Evolutionary conservation across 2,797 vertebrate species (phyloP), one percentile per base, ranked within the genome.

Genomic region (Phyllotis vaccarum): DNA sequence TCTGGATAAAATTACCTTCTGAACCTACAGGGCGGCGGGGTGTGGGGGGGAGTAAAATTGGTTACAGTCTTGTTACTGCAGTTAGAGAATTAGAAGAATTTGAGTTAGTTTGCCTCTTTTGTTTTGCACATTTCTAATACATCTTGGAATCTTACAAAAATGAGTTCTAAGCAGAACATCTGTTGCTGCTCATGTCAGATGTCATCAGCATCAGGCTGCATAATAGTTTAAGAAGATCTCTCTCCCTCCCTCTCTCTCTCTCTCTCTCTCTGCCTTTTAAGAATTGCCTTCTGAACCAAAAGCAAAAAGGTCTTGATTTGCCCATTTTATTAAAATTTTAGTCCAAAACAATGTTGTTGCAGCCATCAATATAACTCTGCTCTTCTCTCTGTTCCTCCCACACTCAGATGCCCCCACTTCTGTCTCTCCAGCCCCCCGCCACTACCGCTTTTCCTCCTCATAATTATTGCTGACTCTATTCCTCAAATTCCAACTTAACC

Each of bases 81-180:
- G 94, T 96, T 96, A 95, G 93, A 96, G 94, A 96, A 97, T 96
- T 96, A 96, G 58, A 97, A 98, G 93, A 96, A 97, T 97, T 97
- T 93, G 82, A 79, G 80, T 90, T 94, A 93, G 93, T 95, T 96
- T 87, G 62, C 91, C 82, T 96, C 94, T 97, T 98, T 96, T 92
- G 60, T 96, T 95, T 97, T 97, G 92, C 83, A 95, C 96, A 93
- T 96, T 98, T 95, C 94, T 96, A 96, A 97, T 94, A 79, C 90
- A 94, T 96, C 80, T 96, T 95, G 93, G 93, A 96, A 97, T 97
- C 96, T 94, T 75, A 37, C 0, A 93, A 66, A 56, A 93, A 81
- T 46, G 37, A 93, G 27, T 91, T 91, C 76, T 87, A 83, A 87
- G 56, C 78, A 89, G 96, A 96, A 97, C 96, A 97, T 97, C 93